phyloP scores from a whole-genome alignment of 2,113 vertebrate genomes.

The Entomyzon cyanotis region DNA sequence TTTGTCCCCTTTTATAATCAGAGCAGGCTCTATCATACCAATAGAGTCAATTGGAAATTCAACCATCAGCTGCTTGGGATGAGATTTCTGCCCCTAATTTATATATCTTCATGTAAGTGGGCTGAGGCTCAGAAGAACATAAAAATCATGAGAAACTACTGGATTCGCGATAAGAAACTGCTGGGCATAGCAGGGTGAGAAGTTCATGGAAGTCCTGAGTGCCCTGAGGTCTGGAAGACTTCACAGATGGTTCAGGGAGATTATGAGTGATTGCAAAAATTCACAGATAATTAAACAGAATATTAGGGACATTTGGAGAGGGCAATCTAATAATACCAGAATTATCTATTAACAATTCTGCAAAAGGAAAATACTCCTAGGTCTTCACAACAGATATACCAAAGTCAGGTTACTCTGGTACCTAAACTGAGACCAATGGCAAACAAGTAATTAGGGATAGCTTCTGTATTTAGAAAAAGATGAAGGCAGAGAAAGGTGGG shows the following conservation, averaged over 20 bases:
- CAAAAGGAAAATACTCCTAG: not conserved
- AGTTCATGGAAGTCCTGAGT: not conserved
- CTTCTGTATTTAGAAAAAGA: not conserved
- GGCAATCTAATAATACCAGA: not conserved
- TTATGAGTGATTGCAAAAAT: not conserved
- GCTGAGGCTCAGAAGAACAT: not conserved
- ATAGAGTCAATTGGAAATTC: not conserved
- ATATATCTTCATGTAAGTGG: not conserved
- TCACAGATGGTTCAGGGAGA: not conserved
- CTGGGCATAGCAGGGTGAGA: not conserved
- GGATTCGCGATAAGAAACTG: not conserved
- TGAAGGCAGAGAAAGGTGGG: not conserved
- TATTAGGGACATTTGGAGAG: not conserved
- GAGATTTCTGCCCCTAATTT: not conserved
- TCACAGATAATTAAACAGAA: not conserved
- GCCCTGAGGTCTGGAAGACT: fast-evolving
- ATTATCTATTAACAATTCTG: not conserved
- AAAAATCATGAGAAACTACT: not conserved
- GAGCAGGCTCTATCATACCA: not conserved
- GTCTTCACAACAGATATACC: not conserved
- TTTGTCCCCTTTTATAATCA: not conserved
- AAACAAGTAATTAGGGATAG: not conserved
- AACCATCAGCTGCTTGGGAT: not conserved
- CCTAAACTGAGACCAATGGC: not conserved
- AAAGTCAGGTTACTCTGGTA: not conserved